These are phyloP conservation scores for Exaiptasia diaphana DNA, from an alignment of 64 coral and sea anemone species.

Conservation along the genomic window DNA sequence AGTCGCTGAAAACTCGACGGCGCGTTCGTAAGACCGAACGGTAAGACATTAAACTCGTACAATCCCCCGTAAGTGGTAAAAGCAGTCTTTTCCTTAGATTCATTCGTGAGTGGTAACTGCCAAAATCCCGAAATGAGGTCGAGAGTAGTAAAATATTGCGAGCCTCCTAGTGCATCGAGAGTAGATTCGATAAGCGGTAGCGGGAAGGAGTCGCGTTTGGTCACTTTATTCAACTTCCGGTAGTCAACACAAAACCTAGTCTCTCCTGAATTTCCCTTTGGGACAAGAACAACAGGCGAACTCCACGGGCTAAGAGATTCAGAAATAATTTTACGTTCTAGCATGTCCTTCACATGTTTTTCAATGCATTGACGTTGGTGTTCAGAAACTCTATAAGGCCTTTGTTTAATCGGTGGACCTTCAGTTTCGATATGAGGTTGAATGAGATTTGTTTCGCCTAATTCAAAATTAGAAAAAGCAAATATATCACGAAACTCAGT, in stretches of 20 bases:
- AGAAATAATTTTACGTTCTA: not conserved
- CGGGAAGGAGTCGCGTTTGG: constrained; percentile 2
- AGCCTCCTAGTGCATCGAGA: not conserved
- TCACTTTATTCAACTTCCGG: not conserved
- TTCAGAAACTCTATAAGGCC: not conserved
- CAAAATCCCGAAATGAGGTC: constrained; percentile 13
- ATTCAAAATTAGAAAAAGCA: not conserved
- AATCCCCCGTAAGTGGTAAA: constrained; percentile 23
- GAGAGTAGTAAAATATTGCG: not conserved
- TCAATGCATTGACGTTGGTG: not conserved
- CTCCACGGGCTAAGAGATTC: not conserved
- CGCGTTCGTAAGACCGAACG: not conserved
- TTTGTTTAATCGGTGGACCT: not conserved
- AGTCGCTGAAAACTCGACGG: not conserved
- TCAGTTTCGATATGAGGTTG: not conserved
- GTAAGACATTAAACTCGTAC: constrained; percentile 2
- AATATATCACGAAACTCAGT: not conserved
- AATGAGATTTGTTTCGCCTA: not conserved
- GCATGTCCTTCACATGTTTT: not conserved
- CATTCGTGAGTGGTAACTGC: not conserved
- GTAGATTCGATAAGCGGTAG: constrained; percentile 1
- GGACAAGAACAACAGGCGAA: not conserved
- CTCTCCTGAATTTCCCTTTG: not conserved
- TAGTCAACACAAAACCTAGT: constrained; percentile 10
- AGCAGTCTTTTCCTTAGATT: constrained; percentile 1